phyloP scores from a whole-genome alignment of 2,888 invertebrate species.

The Lasioglossum marginatum region DNA sequence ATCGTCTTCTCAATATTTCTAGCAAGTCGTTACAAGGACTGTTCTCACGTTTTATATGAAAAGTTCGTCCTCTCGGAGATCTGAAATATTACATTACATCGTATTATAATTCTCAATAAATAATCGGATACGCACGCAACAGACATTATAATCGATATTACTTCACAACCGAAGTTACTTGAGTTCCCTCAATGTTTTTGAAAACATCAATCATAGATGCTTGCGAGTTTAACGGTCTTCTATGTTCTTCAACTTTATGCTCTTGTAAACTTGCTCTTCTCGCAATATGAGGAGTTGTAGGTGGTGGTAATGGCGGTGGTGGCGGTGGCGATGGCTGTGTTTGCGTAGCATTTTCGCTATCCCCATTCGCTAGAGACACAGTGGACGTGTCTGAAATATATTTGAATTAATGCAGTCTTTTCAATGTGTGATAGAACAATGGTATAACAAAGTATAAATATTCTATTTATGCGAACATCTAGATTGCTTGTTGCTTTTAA shows the following conservation, averaged over 20 bases:
- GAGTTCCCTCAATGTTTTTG: slow-evolving; percentile 80
- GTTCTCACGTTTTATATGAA: slow-evolving; percentile 79
- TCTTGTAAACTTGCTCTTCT: slow-evolving; percentile 83
- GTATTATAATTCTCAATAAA: not conserved
- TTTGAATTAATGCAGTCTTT: not conserved
- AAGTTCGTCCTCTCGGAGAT: slow-evolving; percentile 81
- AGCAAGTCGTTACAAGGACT: slow-evolving; percentile 83
- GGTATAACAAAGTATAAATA: not conserved
- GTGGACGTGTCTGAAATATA: slow-evolving; percentile 70
- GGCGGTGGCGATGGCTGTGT: slow-evolving; percentile 67
- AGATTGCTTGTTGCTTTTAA: slow-evolving; percentile 77
- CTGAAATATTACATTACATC: slow-evolving; percentile 60
- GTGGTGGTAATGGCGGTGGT: slow-evolving; percentile 79
- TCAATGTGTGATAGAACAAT: not conserved
- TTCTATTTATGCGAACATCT: slow-evolving; percentile 72
- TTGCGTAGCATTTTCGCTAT: slow-evolving; percentile 49
- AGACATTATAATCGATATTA: slow-evolving; percentile 54
- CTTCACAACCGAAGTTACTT: slow-evolving; percentile 80
- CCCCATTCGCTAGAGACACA: slow-evolving; percentile 72
- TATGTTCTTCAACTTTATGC: slow-evolving; percentile 79
- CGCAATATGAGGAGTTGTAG: slow-evolving; percentile 82
- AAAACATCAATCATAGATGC: slow-evolving; percentile 82
- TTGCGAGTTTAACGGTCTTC: slow-evolving; percentile 75
- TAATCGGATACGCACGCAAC: not conserved
- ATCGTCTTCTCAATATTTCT: slow-evolving; percentile 82